Conservation (phyloP, 2,113 vertebrate genomes). For the Sinocyclocheilus anophthalmus region DNA sequence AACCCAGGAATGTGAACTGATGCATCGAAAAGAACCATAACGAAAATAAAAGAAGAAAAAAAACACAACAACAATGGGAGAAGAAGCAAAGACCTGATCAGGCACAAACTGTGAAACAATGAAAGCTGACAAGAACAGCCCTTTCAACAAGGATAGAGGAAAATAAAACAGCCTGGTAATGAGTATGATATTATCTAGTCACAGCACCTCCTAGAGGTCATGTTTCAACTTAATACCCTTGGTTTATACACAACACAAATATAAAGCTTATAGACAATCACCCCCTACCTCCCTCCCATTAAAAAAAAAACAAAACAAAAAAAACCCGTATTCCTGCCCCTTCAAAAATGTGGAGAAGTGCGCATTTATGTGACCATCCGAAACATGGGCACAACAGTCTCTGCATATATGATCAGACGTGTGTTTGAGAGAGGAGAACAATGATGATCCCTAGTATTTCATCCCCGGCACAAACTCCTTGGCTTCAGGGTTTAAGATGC, state of each 20-base stretch:
- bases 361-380: slow-evolving; percentile 61
- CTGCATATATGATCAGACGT: slow-evolving; percentile 57
- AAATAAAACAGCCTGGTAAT: slow-evolving; percentile 51
- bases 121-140: slow-evolving; percentile 45
- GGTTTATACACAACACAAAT: slow-evolving; percentile 54
- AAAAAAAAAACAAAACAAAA: slow-evolving; percentile 23
- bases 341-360: slow-evolving; percentile 41
- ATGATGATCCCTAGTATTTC: slow-evolving; percentile 88
- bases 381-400: slow-evolving; percentile 74
- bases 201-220: slow-evolving; percentile 55
- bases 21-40: slow-evolving; percentile 37
- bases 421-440: slow-evolving; percentile 67
- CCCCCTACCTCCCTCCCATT: slow-evolving; percentile 19
- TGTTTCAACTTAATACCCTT: slow-evolving; percentile 49
- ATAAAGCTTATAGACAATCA: slow-evolving; percentile 53
- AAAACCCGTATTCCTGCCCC: slow-evolving; percentile 16
- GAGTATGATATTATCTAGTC: slow-evolving; percentile 44
- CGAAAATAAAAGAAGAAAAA: slow-evolving; percentile 24
- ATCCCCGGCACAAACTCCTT: slow-evolving; percentile 98
- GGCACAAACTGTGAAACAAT: slow-evolving; percentile 53
- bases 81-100: slow-evolving; percentile 52
- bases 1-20: slow-evolving; percentile 43
- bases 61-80: neutral
- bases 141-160: slow-evolving; percentile 39
- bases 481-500: slow-evolving; percentile 94